Percentiles rank a stretch among this genome's conserved stretches.
Evolutionary conservation across 2,797 vertebrate genomes (phyloP).

Genomic region (Nannoperca australis): DNA sequence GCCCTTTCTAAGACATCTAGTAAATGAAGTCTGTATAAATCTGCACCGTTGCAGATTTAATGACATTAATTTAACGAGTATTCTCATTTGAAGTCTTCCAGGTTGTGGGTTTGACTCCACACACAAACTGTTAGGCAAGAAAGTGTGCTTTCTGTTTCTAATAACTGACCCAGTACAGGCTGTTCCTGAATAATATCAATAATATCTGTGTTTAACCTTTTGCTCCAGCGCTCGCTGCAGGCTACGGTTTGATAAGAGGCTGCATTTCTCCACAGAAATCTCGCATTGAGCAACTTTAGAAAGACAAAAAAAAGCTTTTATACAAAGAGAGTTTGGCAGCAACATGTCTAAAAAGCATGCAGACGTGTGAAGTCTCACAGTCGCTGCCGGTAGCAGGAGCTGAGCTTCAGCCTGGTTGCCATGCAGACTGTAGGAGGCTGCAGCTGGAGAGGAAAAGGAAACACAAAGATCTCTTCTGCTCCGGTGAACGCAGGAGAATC

Average conservation of each 20-base stretch:
- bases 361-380: background rate
- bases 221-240: background rate
- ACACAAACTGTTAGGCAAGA: background rate
- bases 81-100: background rate
- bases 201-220: slow-evolving; percentile 13
- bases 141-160: background rate
- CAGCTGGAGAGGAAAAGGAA: slow-evolving; percentile 29
- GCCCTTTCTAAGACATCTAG: background rate
- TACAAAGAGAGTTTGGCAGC: background rate
- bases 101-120: background rate
- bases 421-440: slow-evolving; percentile 51
- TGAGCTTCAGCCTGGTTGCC: slow-evolving; percentile 42
- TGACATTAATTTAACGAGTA: too few species aligned
- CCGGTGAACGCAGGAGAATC: background rate
- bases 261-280: background rate
- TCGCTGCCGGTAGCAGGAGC: rapidly evolving
- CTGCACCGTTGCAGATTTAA: background rate
- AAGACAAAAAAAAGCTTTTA: background rate
- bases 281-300: background rate
- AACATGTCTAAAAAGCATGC: background rate
- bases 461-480: slow-evolving; percentile 49
- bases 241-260: background rate
- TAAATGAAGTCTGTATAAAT: background rate
- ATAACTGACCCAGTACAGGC: background rate
- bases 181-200: background rate